Conservation (phyloP, 2,888 invertebrate species). For the Sepioteuthis lessoniana region DNA sequence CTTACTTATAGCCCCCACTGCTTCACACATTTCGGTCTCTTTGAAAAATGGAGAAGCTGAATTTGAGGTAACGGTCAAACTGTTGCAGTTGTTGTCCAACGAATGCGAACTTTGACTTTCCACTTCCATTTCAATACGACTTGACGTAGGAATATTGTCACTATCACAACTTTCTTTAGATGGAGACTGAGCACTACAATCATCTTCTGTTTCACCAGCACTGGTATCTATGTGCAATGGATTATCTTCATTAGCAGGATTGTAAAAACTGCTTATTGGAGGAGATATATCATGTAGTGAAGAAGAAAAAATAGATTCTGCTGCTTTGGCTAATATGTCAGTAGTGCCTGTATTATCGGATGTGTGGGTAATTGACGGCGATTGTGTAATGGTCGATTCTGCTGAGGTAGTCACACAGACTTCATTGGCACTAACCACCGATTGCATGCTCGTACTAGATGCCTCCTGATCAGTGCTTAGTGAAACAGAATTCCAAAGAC, state of each 20-base stretch:
- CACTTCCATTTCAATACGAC: conserved; percentile 46
- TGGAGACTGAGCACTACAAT: conserved; percentile 51
- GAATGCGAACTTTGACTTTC: conserved; percentile 39
- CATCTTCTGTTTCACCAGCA: conserved; percentile 63
- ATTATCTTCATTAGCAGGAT: conserved; percentile 70
- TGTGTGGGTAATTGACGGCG: conserved; percentile 53
- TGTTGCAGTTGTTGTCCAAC: background rate
- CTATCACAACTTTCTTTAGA: conserved; percentile 48
- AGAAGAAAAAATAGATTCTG: conserved; percentile 74
- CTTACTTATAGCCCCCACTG: conserved; percentile 42
- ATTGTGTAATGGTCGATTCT: conserved; percentile 45
- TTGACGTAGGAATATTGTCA: conserved; percentile 46
- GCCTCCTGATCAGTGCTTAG: conserved; percentile 57
- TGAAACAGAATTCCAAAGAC: conserved; percentile 56
- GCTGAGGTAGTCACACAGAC: conserved; percentile 43
- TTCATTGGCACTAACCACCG: conserved; percentile 39
- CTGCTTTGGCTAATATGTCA: conserved; percentile 75
- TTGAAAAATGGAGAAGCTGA: conserved; percentile 43
- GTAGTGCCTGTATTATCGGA: conserved; percentile 42
- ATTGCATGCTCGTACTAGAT: conserved; percentile 48
- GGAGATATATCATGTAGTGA: conserved; percentile 60
- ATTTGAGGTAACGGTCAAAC: background rate
- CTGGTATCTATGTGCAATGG: conserved; percentile 70
- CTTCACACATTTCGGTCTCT: background rate
- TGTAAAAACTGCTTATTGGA: conserved; percentile 66